Evolutionary conservation across 2,888 invertebrate genomes (phyloP).

Genomic region (Choreutis nemorana): DNA sequence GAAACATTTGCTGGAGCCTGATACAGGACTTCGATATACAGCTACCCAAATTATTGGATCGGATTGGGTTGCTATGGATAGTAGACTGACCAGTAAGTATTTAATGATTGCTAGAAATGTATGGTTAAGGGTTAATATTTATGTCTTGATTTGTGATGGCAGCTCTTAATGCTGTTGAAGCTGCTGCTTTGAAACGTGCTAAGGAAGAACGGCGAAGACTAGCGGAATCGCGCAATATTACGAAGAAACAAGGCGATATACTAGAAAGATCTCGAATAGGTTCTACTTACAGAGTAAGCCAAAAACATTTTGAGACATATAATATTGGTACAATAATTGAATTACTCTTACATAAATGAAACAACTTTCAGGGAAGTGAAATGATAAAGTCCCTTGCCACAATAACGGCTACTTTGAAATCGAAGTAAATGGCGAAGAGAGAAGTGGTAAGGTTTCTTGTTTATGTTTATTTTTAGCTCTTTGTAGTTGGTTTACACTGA

Average conservation of each 20-base stretch:
- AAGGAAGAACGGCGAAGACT: constrained; percentile 52
- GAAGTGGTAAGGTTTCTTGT: constrained; percentile 23
- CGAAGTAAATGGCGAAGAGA: constrained; percentile 55
- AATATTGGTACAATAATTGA: neutral
- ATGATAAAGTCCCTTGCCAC: constrained; percentile 52
- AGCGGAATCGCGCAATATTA: constrained; percentile 25
- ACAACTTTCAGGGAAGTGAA: constrained; percentile 49
- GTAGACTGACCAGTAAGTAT: constrained; percentile 59
- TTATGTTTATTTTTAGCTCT: no score
- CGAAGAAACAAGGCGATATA: constrained; percentile 44
- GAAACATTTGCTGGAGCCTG: constrained; percentile 73
- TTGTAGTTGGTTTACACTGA: no score
- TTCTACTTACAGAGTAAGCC: constrained; percentile 31
- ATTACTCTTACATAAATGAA: no score
- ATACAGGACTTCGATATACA: constrained; percentile 64
- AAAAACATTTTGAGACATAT: neutral
- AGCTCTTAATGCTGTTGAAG: constrained; percentile 67
- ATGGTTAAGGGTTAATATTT: no score
- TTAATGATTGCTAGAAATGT: no score
- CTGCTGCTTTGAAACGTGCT: constrained; percentile 66
- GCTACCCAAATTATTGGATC: constrained; percentile 65
- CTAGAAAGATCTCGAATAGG: constrained; percentile 26
- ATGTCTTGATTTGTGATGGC: no score
- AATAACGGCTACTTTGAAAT: constrained; percentile 32
- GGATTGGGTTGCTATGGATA: constrained; percentile 76